Conservation (phyloP, 2,797 vertebrate species). For the Myotis planiceps region DNA sequence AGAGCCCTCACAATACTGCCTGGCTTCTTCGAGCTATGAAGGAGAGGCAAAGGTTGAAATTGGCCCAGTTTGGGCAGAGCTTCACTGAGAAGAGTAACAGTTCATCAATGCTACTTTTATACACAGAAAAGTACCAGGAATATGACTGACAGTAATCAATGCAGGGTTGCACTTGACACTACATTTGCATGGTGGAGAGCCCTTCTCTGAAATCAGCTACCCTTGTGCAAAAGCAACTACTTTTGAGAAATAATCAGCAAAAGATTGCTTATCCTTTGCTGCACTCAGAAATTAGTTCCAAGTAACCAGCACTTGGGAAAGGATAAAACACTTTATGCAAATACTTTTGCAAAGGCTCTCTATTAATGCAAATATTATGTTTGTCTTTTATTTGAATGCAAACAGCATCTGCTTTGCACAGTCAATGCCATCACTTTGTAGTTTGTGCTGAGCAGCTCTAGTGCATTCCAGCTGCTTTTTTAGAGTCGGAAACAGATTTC, state of each 20-base stretch:
- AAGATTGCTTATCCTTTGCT: constrained; percentile 49
- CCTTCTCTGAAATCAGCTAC: constrained; percentile 31
- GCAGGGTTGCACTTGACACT: neutral
- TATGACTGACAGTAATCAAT: neutral
- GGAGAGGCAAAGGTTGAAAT: neutral
- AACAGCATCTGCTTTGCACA: constrained; percentile 68
- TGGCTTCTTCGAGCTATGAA: neutral
- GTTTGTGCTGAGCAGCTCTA: constrained; percentile 37
- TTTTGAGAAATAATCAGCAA: constrained; percentile 39
- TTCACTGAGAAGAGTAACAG: neutral
- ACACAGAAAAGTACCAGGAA: neutral
- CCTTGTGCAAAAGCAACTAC: constrained; percentile 2
- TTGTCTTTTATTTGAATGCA: constrained; percentile 68
- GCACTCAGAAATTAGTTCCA: constrained; percentile 36
- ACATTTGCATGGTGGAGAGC: neutral
- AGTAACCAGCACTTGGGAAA: constrained; percentile 50
- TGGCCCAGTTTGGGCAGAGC: neutral
- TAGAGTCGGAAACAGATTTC: constrained; percentile 12
- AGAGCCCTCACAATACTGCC: no score
- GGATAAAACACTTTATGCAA: constrained; percentile 44
- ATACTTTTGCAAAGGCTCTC: constrained; percentile 37
- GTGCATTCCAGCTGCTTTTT: constrained; percentile 63
- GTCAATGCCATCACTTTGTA: constrained; percentile 33
- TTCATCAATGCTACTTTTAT: neutral
- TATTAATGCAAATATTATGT: constrained; percentile 67